Conservation (phyloP, 2,113 vertebrate species). For the crab-eating macaque (Macaca fascicularis) region DNA sequence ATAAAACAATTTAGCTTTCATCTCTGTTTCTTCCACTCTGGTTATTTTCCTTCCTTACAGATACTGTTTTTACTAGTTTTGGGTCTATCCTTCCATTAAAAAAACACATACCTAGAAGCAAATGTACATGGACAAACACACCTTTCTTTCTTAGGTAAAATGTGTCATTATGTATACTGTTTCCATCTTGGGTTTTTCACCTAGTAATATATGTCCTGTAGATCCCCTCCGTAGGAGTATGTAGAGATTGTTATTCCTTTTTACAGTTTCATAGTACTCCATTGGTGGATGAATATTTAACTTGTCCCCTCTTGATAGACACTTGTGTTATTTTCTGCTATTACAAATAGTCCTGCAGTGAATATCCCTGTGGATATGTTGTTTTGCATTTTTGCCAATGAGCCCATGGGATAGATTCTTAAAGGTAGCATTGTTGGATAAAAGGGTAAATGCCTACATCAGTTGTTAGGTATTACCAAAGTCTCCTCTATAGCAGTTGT, state of each 20-base stretch:
- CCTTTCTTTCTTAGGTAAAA: background rate
- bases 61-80: background rate
- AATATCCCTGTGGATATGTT: background rate
- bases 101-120: background rate
- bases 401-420: background rate
- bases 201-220: background rate
- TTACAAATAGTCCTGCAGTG: background rate
- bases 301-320: background rate
- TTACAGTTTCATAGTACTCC: background rate
- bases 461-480: background rate
- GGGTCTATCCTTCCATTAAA: background rate
- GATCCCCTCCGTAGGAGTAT: background rate
- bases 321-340: background rate
- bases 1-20: background rate
- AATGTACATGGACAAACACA: background rate
- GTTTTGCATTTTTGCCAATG: slow-evolving; percentile 17
- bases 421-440: background rate
- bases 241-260: background rate
- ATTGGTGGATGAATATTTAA: background rate
- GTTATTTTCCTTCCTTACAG: background rate
- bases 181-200: background rate
- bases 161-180: background rate
- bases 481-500: background rate
- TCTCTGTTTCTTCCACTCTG: background rate
- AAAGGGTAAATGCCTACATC: background rate